These are phyloP conservation scores for Cantharis lateralis DNA, from an alignment of 2,888 invertebrate genomes.

Conservation along the genomic window DNA sequence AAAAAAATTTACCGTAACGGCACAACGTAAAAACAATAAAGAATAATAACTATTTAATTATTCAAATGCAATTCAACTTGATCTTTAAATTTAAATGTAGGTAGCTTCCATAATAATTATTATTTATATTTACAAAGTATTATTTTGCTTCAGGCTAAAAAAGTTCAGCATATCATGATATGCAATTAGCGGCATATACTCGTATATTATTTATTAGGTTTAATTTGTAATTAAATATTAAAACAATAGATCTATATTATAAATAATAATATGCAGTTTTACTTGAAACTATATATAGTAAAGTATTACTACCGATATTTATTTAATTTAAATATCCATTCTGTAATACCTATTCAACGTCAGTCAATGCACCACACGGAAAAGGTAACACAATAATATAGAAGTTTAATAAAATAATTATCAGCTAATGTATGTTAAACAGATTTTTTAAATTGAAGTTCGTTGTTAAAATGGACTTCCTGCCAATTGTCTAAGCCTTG, in stretches of 20 bases:
- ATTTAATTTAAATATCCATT: not conserved
- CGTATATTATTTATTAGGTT: no score
- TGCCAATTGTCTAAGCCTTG: not conserved
- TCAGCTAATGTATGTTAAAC: not conserved
- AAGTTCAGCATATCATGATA: not conserved
- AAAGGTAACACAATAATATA: no score
- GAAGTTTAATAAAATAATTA: no score
- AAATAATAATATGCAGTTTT: not conserved
- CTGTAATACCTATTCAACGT: not conserved
- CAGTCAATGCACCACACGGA: not conserved
- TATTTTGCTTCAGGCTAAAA: not conserved
- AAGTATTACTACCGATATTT: not conserved
- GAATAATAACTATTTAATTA: not conserved
- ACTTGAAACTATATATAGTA: not conserved
- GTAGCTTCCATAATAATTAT: not conserved
- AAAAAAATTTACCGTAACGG: not conserved
- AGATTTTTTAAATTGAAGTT: not conserved
- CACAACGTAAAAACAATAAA: not conserved
- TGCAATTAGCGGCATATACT: not conserved
- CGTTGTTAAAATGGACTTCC: not conserved
- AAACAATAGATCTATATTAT: not conserved
- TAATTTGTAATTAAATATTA: not conserved
- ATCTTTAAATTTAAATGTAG: not conserved
- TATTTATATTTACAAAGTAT: not conserved
- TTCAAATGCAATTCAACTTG: not conserved